phyloP scores from a whole-genome alignment of 2,113 vertebrate species.

The Dryoscopus gambensis region DNA sequence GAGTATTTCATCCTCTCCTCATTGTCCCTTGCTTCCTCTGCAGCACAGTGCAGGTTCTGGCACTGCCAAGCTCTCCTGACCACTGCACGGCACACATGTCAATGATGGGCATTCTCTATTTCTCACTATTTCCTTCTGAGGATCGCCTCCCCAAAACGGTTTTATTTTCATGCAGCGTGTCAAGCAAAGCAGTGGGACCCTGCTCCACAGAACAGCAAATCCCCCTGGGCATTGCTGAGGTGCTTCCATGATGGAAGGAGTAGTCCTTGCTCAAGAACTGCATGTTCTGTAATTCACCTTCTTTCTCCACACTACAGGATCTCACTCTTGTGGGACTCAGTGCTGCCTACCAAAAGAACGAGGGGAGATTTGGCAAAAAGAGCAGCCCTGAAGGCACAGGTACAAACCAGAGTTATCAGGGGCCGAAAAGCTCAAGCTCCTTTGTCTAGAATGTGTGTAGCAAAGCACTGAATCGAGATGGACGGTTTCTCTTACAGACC shows the following conservation, averaged over 20 bases:
- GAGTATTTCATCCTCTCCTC: background rate
- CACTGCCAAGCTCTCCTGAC: background rate
- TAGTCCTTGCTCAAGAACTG: background rate
- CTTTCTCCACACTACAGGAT: fast-evolving
- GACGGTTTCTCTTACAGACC: background rate
- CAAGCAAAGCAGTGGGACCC: background rate
- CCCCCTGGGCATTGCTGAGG: background rate
- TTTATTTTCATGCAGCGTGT: background rate
- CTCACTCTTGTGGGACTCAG: background rate
- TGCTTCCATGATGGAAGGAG: background rate
- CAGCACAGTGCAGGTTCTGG: fast-evolving
- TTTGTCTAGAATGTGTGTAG: background rate
- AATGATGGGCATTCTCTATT: background rate
- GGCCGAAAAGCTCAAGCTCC: fast-evolving
- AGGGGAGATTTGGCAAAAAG: background rate
- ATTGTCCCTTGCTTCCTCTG: background rate
- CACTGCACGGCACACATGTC: fast-evolving
- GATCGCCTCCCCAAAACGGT: no score
- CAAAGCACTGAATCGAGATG: background rate
- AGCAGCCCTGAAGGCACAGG: background rate
- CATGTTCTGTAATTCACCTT: background rate
- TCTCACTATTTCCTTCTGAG: background rate
- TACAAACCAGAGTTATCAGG: background rate
- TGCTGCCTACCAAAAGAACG: background rate
- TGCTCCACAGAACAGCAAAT: background rate